These are phyloP conservation scores for Patiria pectinifera DNA, from an alignment of 53 echinoderm and acorn worm genomes.

Conservation along the genomic window DNA sequence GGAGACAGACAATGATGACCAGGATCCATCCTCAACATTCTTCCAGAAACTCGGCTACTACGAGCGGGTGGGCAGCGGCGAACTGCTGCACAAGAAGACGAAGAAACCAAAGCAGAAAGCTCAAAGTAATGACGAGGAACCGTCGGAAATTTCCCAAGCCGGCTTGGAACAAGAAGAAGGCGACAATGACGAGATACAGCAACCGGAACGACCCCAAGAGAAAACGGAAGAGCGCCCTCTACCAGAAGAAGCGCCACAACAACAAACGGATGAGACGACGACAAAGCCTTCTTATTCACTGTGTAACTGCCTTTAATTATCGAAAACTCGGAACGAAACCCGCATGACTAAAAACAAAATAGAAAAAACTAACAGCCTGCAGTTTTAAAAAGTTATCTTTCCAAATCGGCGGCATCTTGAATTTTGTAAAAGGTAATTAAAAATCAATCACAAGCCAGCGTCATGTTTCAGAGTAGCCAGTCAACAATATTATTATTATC, in stretches of 20 bases:
- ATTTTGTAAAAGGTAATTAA: no score
- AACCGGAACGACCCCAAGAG: background rate
- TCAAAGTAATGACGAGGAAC: background rate
- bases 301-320: constrained; percentile 30
- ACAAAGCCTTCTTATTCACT: background rate
- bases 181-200: background rate
- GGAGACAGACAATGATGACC: background rate
- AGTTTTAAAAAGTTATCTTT: no score
- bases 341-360: background rate
- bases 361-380: no score
- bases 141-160: background rate
- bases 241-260: background rate
- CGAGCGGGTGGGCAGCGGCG: constrained; percentile 48
- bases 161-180: background rate
- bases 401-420: no score
- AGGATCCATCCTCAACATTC: background rate
- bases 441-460: no score
- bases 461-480: no score
- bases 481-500: no score
- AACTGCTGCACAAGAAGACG: constrained; percentile 35
- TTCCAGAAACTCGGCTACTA: constrained; percentile 52
- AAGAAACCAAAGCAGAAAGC: background rate
- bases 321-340: background rate
- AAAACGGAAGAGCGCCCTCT: background rate
- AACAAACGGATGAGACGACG: background rate